Conservation (phyloP, 2,113 vertebrate genomes). For the Gavia stellata region DNA sequence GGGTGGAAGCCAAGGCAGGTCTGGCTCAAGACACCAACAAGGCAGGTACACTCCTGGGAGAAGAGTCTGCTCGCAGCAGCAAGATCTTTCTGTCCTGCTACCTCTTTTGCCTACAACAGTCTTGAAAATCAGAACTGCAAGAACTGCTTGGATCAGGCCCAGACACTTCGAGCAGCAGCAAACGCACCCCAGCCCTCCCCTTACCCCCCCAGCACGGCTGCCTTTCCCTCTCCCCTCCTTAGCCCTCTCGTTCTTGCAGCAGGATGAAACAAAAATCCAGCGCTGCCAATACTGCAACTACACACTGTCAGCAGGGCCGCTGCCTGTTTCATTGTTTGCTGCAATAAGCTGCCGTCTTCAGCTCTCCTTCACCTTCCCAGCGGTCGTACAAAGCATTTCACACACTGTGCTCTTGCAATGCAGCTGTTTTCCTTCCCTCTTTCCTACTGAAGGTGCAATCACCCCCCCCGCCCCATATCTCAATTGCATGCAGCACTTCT, state of each 20-base stretch:
- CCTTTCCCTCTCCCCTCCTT: not conserved
- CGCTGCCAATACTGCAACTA: not conserved
- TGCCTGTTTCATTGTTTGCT: not conserved
- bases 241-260: not conserved
- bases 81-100: not conserved
- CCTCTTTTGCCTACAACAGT: not conserved
- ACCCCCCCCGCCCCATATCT: accelerated
- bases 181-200: not conserved
- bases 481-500: not conserved
- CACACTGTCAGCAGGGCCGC: not conserved
- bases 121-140: not conserved
- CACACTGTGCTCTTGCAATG: accelerated
- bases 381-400: not conserved
- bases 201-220: accelerated
- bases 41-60: not conserved
- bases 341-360: not conserved
- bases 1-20: not conserved
- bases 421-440: not conserved
- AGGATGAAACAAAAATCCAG: not conserved
- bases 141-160: not conserved
- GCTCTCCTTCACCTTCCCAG: not conserved
- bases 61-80: not conserved
- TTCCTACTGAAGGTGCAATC: not conserved
- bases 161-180: not conserved
- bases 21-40: not conserved